Conservation (phyloP, 2,888 invertebrate species). For the Notodonta dromedarius region DNA sequence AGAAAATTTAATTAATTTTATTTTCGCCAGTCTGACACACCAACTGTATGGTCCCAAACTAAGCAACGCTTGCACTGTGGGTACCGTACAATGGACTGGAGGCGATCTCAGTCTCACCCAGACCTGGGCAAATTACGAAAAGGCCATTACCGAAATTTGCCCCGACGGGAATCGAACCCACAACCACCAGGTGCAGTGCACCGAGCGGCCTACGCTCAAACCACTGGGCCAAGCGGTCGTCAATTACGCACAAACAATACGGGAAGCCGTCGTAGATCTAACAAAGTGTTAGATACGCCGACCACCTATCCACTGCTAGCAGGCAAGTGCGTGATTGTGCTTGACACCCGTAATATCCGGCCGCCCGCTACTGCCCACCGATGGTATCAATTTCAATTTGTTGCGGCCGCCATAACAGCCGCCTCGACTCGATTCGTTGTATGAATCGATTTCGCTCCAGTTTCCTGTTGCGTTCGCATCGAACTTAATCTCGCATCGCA, state of each 20-base stretch:
- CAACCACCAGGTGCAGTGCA: no score
- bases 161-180: no score
- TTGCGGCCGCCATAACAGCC: slow-evolving; percentile 75
- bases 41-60: no score
- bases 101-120: no score
- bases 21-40: no score
- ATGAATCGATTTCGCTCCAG: slow-evolving; percentile 78
- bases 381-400: slow-evolving; percentile 84
- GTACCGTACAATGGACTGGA: no score
- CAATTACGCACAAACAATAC: slow-evolving; percentile 40
- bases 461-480: slow-evolving; percentile 77
- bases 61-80: no score
- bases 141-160: no score
- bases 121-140: no score
- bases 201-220: no score
- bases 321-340: slow-evolving; percentile 77
- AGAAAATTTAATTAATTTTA: no score
- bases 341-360: slow-evolving; percentile 83
- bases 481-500: slow-evolving; percentile 73
- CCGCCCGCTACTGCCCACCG: slow-evolving; percentile 70
- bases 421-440: slow-evolving; percentile 74
- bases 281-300: slow-evolving; percentile 55
- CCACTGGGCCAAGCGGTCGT: no score
- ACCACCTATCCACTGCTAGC: slow-evolving; percentile 42
- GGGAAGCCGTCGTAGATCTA: slow-evolving; percentile 41